These are phyloP conservation scores for Sthenelais limicola DNA, from an alignment of 2,888 invertebrate species.

Conservation along the genomic window DNA sequence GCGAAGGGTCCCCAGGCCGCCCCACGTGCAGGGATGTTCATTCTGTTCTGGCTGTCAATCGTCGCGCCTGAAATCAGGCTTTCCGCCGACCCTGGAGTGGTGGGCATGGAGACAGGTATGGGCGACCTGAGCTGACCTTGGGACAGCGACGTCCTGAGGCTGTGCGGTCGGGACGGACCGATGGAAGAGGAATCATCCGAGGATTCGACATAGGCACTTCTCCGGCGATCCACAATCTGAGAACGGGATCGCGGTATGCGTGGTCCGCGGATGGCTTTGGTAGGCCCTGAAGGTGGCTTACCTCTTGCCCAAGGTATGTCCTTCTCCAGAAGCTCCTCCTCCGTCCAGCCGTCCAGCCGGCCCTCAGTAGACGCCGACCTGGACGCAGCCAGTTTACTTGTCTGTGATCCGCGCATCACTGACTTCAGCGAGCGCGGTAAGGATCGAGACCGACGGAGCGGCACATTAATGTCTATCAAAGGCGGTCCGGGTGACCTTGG, in stretches of 20 bases:
- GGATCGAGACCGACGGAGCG: conserved; percentile 43
- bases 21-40: conserved; percentile 40
- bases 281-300: conserved; percentile 25
- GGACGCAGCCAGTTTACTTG: not conserved
- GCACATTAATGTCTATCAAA: conserved; percentile 42
- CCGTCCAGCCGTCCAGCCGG: conserved; percentile 39
- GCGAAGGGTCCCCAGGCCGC: conserved; percentile 39
- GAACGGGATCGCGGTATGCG: conserved; percentile 33
- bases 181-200: conserved; percentile 23
- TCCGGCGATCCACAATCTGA: not conserved
- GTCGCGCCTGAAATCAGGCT: not conserved
- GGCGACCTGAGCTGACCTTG: conserved; percentile 29
- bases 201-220: conserved; percentile 1
- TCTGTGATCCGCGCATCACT: not conserved
- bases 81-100: conserved; percentile 35
- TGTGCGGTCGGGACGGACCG: not conserved
- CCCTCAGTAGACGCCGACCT: conserved; percentile 48
- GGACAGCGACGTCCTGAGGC: conserved; percentile 25
- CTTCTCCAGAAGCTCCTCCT: conserved; percentile 20
- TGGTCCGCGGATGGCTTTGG: not conserved
- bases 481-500: conserved; percentile 47
- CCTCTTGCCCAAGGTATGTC: conserved; percentile 20
- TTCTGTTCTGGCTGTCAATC: conserved; percentile 18
- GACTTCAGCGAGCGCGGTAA: conserved; percentile 49
- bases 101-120: conserved; percentile 38